A percentile compares a stretch with the other conserved stretches of the same genome.
phyloP scores from a whole-genome alignment of 1,140 invertebrate species.

The Triops cancriformis region DNA sequence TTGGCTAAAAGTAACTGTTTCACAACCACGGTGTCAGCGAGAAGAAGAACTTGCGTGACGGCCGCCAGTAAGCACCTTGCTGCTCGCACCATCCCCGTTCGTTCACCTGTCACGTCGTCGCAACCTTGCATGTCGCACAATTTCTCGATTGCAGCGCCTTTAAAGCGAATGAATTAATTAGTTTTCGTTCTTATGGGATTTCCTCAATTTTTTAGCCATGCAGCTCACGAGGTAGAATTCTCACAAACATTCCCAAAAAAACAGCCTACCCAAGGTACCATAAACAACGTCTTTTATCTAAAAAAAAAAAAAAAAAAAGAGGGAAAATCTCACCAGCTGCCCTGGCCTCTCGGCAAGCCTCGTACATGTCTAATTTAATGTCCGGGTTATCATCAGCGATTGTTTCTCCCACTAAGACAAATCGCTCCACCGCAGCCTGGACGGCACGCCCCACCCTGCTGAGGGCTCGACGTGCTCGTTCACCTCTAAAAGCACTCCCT shows the following conservation, averaged over 20 bases:
- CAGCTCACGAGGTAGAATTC: slow-evolving; percentile 18
- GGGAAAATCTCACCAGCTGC: slow-evolving; percentile 63
- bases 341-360: slow-evolving; percentile 92
- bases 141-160: slow-evolving; percentile 79
- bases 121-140: slow-evolving; percentile 49
- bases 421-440: slow-evolving; percentile 90
- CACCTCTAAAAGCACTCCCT: slow-evolving; percentile 32
- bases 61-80: slow-evolving; percentile 86
- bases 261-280: neutral
- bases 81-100: slow-evolving; percentile 70
- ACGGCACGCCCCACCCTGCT: slow-evolving; percentile 90
- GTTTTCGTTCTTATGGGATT: neutral
- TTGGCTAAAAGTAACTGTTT: slow-evolving; percentile 92
- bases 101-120: slow-evolving; percentile 26
- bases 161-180: slow-evolving; percentile 29
- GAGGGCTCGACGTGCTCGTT: slow-evolving; percentile 59
- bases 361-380: slow-evolving; percentile 93
- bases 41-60: slow-evolving; percentile 89
- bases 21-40: slow-evolving; percentile 97
- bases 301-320: neutral
- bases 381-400: slow-evolving; percentile 97
- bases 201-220: neutral
- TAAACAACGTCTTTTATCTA: neutral
- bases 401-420: slow-evolving; percentile 89
- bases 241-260: neutral